Percentiles rank a stretch among this genome's conserved stretches.
Evolutionary conservation across 1,140 invertebrate species (phyloP).

Genomic region (Drosophila funebris): DNA sequence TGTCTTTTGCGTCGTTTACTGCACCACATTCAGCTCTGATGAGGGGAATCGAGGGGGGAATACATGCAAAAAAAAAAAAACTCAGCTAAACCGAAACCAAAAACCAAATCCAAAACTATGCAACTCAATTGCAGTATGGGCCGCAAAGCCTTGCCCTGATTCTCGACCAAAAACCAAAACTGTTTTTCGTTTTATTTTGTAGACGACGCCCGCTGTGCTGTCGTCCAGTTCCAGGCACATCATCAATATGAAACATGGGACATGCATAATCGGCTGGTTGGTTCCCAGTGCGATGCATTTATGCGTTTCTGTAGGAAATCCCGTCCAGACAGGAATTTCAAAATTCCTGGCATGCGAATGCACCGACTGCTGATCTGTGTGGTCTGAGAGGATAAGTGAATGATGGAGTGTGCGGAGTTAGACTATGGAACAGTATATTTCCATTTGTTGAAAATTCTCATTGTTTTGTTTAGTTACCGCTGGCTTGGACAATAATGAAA

Average conservation of each 20-base stretch:
- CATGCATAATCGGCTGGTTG: constrained; percentile 76
- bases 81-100: constrained; percentile 44
- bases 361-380: constrained; percentile 13
- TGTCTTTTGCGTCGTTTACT: not conserved
- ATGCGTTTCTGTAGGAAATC: constrained; percentile 68
- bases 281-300: constrained; percentile 64
- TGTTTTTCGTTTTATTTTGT: constrained; percentile 71
- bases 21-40: not conserved
- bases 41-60: not conserved
- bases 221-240: constrained; percentile 19
- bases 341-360: constrained; percentile 48
- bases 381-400: not conserved
- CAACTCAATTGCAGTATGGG: constrained; percentile 46
- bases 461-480: constrained; percentile 38
- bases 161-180: constrained; percentile 39
- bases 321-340: constrained; percentile 74
- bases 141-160: not conserved
- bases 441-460: not conserved
- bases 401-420: not conserved
- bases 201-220: constrained; percentile 16
- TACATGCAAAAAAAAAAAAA: constrained; percentile 60
- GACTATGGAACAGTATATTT: constrained; percentile 1
- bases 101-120: constrained; percentile 63
- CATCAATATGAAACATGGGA: constrained; percentile 76
- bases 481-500: constrained; percentile 41